Percentiles rank a stretch among this genome's conserved stretches.
Evolutionary conservation across 2,797 vertebrate species (phyloP).

Genomic region (Microchirus variegatus): DNA sequence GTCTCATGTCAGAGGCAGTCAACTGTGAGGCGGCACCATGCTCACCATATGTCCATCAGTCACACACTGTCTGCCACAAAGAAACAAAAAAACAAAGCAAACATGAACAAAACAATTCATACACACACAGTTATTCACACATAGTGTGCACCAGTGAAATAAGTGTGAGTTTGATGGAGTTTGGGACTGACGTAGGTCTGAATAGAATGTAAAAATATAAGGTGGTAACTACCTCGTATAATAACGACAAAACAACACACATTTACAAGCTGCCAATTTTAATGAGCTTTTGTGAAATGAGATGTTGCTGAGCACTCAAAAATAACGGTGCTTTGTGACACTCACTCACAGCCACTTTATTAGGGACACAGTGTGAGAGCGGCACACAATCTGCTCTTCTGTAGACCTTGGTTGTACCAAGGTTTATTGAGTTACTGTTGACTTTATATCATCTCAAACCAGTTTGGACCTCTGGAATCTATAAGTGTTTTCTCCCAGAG

Average conservation of each 20-base stretch:
- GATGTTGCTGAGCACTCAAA: not conserved
- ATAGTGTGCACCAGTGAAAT: not conserved
- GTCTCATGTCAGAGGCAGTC: constrained; percentile 68
- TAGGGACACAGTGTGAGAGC: no score
- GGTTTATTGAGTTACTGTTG: no score
- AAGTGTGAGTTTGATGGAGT: constrained; percentile 13
- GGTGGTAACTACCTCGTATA: not conserved
- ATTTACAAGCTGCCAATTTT: no score
- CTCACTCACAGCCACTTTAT: no score
- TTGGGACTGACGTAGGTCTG: not conserved
- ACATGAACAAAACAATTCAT: constrained; percentile 34
- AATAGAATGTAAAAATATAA: not conserved
- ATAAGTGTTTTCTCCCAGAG: no score
- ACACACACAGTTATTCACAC: constrained; percentile 4
- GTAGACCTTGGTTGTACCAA: no score
- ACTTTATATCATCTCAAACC: no score
- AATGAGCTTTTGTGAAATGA: no score
- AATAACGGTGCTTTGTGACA: not conserved
- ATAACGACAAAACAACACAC: not conserved
- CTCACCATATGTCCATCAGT: constrained; percentile 58
- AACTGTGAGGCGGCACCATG: constrained; percentile 54
- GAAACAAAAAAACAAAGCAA: constrained; percentile 25
- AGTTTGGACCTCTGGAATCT: no score
- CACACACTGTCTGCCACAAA: constrained; percentile 51
- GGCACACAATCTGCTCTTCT: no score